Base-by-base conservation (phyloP, 2,113 vertebrate genomes). In the Nesospiza acunhae region DNA sequence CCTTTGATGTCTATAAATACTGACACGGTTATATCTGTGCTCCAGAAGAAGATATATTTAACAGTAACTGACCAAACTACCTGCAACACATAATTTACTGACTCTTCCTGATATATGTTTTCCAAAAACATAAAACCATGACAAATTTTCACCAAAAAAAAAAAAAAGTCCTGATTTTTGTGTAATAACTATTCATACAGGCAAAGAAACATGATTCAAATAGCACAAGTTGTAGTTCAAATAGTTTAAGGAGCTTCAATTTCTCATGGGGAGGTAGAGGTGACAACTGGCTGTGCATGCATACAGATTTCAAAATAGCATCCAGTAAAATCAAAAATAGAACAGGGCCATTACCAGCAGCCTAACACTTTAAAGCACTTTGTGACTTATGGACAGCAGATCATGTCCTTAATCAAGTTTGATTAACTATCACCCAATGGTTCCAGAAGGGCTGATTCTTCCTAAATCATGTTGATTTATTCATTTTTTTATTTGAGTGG, bases 391-490 rank as follows among this genome's bases (percentile, higher is more conserved):
- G 2, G 82, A 58, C 90, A 95, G 63, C n/a, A 93, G 37, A 90
- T 87, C 37, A 42, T 50, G 28, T 42, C 72, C 35, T 91, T 86
- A 95, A 94, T 90, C 87, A 91, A 84, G 46, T 84, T 50, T 79
- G 63, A 73, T 79, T 73, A 95, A 63, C 39, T 12, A 27, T 64
- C 42, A 58, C n/a, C 16, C 74, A 80, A 76, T 0, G 3, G 50
- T 15, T 85, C 63, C 67, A 89, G 69, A 84, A 82, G 9, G 46
- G 50, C 46, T 91, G 87, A 87, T 62, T 82, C 62, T 70, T 47
- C 16, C 62, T 87, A 69, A 84, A 60, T 33, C 58, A 56, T 42
- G 16, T 39, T 82, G 64, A 89, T 87, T 73, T 73, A 93, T 79
- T 83, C 7, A 42, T 76, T 76, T 15, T 8, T 62, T 62, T 64